Evolutionary conservation across 2,797 vertebrate species (phyloP).

Genomic region (Thamnophis elegans): DNA sequence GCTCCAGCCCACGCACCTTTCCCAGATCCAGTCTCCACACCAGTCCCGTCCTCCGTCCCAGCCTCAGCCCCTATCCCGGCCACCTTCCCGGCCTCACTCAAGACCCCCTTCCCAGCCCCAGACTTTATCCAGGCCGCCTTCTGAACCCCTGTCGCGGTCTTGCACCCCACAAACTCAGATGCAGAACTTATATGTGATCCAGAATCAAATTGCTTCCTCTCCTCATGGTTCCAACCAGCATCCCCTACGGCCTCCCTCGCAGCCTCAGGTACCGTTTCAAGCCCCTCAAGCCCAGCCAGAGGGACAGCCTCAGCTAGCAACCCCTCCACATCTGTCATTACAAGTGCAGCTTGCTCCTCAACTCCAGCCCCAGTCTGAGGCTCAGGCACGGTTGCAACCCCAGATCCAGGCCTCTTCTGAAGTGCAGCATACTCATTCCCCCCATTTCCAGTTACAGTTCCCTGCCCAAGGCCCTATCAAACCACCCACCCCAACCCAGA

Average conservation of each 20-base stretch:
- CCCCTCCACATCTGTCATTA: constrained; percentile 52
- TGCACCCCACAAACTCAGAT: constrained; percentile 78
- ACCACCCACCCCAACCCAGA: constrained; percentile 51
- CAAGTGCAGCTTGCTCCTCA: constrained; percentile 50
- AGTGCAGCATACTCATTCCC: constrained; percentile 46
- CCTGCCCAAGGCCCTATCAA: constrained; percentile 55
- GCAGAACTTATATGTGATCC: constrained; percentile 83
- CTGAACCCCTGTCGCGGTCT: constrained; percentile 74
- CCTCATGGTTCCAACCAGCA: constrained; percentile 69
- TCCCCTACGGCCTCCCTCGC: constrained; percentile 60
- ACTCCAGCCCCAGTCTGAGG: constrained; percentile 32
- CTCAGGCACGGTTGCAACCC: constrained; percentile 36
- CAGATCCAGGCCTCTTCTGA: constrained; percentile 72
- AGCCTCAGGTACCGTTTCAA: constrained; percentile 61
- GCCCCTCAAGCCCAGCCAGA: constrained; percentile 54
- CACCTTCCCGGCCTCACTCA: constrained; percentile 72
- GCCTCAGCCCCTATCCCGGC: constrained; percentile 71
- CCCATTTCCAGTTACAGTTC: constrained; percentile 70
- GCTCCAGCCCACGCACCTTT: constrained; percentile 78
- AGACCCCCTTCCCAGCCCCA: constrained; percentile 69
- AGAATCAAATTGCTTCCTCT: constrained; percentile 81
- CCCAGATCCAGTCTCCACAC: constrained; percentile 83
- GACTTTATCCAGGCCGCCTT: constrained; percentile 64
- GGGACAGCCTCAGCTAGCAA: constrained; percentile 68
- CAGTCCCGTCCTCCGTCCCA: constrained; percentile 78